These are phyloP conservation scores for Sceloporus tristichus DNA, from an alignment of 2,113 vertebrate species.

Conservation along the genomic window DNA sequence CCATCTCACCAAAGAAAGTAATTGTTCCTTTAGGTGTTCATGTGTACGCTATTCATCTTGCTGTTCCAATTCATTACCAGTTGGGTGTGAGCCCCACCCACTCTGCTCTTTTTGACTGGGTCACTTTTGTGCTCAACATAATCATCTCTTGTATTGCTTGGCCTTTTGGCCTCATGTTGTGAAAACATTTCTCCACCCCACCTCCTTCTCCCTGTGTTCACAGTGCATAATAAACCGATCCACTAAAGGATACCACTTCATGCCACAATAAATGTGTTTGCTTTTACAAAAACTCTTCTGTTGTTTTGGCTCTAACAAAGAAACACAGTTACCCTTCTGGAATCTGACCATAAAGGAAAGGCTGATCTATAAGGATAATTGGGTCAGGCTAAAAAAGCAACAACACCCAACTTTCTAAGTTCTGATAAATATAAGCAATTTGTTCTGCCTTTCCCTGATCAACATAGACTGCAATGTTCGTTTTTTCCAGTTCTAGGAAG, in stretches of 20 bases:
- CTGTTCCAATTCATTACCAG: conserved; percentile 4
- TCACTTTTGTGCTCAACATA: conserved; percentile 5
- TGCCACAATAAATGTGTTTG: background rate
- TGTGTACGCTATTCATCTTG: background rate
- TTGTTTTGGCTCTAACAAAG: background rate
- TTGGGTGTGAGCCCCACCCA: background rate
- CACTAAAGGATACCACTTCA: background rate
- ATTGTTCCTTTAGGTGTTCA: background rate
- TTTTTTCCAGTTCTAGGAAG: background rate
- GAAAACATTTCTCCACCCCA: background rate
- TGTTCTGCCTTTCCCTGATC: background rate
- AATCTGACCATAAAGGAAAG: background rate
- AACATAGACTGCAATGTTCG: background rate
- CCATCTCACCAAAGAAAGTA: background rate
- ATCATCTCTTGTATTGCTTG: background rate
- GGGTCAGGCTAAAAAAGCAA: background rate
- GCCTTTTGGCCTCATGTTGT: conserved; percentile 21
- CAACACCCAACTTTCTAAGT: no score
- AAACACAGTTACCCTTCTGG: background rate
- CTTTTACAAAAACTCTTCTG: background rate
- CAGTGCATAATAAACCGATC: background rate
- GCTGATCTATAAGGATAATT: no score
- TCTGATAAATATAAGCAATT: background rate
- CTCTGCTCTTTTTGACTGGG: conserved; percentile 14
- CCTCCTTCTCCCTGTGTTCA: background rate